Evolutionary conservation across 2,888 invertebrate species (phyloP), one percentile per base, ranked within the genome.

Genomic region (Microplitis manilae): DNA sequence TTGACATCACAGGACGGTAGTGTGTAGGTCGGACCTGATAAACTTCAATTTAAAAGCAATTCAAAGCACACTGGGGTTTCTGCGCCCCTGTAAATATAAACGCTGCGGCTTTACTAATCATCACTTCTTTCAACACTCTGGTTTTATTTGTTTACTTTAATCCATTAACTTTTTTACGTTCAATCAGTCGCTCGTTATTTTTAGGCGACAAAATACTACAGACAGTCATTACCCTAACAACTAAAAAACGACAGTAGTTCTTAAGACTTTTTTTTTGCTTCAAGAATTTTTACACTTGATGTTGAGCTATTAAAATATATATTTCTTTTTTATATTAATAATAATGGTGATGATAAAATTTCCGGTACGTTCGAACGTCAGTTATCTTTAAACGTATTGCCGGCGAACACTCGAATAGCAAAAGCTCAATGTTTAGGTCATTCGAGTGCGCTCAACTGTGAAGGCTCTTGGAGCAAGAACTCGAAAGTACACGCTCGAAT

Each of bases 21-120:
- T 74, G 77, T 79, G 76, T 77, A 80, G 79, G 79, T 79, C 75
- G 75, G 76, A 75, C 72, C 75, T 80, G 83, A 82, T 82, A 77
- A 83, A 82, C 81, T 83, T 79, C 82, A 83, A 84, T 84, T 83
- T 80, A 81, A 80, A 80, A 83, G 79, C 79, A 80, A 82, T 84
- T 83, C 76, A 73, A 70, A 62, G 70, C 73, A 79, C 5, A 61
- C 50, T 50, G 8, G 50, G 6, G 9, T 30, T 30, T 30, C 30
- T 50, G 59, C 38, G 13, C 30, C n/a, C 68, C 17, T 17, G 15
- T 38, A 9, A 40, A 68, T 74, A 17, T 59, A 75, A 30, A 75
- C 60, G 15, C 62, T 50, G 41, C 39, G 64, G 61, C 30, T 75
- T 41, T 39, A 9, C 40, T 8, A 41, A 13, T 50, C 41, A 20